A percentile compares a stretch with the other conserved stretches of the same genome.
These are phyloP conservation scores for Heliconius aoede DNA, from an alignment of 2,888 invertebrate species.

Conservation along the genomic window DNA sequence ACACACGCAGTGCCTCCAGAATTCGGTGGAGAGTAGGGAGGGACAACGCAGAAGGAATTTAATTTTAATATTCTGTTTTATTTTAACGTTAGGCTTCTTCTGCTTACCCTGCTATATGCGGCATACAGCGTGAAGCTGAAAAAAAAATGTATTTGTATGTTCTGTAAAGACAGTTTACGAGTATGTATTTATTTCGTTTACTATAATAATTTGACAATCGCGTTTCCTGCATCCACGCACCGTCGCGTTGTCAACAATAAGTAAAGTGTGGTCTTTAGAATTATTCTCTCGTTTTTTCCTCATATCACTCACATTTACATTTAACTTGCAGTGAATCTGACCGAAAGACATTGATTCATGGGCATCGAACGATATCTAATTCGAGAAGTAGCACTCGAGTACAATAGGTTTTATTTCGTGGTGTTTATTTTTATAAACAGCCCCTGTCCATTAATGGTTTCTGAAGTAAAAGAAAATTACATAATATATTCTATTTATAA, in stretches of 20 bases:
- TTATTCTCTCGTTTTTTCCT: not conserved
- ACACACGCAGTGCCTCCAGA: no score
- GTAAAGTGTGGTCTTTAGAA: not conserved
- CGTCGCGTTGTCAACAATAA: constrained; percentile 31
- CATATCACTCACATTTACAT: constrained; percentile 18
- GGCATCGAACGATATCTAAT: constrained; percentile 33
- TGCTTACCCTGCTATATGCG: no score
- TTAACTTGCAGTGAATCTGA: constrained; percentile 42
- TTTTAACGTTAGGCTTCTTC: no score
- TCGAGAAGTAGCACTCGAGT: constrained; percentile 5
- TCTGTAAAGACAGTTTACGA: not conserved
- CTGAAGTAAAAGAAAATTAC: not conserved
- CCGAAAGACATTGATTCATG: constrained; percentile 38
- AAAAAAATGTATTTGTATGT: not conserved
- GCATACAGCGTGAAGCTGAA: no score
- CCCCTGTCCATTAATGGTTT: not conserved
- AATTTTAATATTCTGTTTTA: no score
- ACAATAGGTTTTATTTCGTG: not conserved
- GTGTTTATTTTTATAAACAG: not conserved
- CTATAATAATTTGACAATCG: constrained; percentile 14
- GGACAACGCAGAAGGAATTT: no score
- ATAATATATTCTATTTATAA: not conserved
- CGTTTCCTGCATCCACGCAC: constrained; percentile 25
- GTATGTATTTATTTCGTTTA: not conserved
- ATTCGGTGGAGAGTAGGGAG: no score